These are phyloP conservation scores for Bombus pascuorum DNA, from an alignment of 1,140 invertebrate genomes.

Conservation along the genomic window DNA sequence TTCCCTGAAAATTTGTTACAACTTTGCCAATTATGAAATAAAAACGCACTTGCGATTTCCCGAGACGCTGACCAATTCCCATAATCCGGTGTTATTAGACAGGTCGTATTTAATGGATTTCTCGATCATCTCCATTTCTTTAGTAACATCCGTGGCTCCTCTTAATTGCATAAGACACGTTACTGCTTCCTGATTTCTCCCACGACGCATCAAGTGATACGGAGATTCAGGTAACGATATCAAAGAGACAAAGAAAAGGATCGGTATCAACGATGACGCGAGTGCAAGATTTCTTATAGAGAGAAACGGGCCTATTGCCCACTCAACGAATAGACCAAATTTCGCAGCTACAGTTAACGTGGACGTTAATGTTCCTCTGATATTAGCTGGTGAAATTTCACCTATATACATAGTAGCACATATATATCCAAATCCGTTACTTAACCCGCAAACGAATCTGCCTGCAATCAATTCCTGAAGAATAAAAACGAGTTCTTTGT, in stretches of 20 bases:
- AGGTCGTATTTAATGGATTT: conserved; percentile 83
- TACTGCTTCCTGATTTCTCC: conserved; percentile 83
- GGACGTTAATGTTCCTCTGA: conserved; percentile 86
- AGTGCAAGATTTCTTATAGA: conserved; percentile 83
- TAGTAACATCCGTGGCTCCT: conserved; percentile 83
- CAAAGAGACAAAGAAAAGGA: conserved; percentile 84
- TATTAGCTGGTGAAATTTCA: conserved; percentile 85
- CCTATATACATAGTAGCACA: conserved; percentile 85
- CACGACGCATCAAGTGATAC: conserved; percentile 85
- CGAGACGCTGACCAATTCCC: conserved; percentile 83
- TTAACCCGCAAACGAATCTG: conserved; percentile 83
- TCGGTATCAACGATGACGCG: conserved; percentile 81
- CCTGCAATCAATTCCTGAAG: conserved; percentile 56
- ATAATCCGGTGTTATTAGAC: conserved; percentile 82
- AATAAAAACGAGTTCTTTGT: neutral
- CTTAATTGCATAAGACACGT: conserved; percentile 84
- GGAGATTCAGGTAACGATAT: conserved; percentile 89
- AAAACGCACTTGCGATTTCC: conserved; percentile 82
- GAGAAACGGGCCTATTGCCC: conserved; percentile 85
- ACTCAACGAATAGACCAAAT: conserved; percentile 86
- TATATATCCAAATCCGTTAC: conserved; percentile 85
- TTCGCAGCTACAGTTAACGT: conserved; percentile 83
- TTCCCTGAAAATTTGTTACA: neutral
- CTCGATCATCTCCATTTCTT: conserved; percentile 85
- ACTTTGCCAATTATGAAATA: too few relatives aligned